phyloP scores from a whole-genome alignment of 1,140 invertebrate species.

The Sitodiplosis mosellana region DNA sequence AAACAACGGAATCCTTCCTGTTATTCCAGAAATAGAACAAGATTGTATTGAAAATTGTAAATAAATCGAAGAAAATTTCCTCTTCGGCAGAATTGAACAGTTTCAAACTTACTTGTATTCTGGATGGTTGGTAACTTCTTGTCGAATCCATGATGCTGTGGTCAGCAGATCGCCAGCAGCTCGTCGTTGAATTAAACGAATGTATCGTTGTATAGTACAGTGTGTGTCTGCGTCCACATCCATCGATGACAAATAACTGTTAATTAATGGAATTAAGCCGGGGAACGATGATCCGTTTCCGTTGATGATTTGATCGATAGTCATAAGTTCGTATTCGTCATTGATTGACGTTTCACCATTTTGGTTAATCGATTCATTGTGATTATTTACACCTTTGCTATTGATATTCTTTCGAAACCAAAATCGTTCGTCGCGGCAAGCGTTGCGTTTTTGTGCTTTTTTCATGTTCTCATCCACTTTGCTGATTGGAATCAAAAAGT shows the following conservation, averaged over 20 bases:
- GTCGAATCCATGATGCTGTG: slow-evolving; percentile 79
- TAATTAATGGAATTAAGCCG: slow-evolving; percentile 84
- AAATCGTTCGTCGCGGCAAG: slow-evolving; percentile 64
- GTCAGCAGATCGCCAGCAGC: slow-evolving; percentile 75
- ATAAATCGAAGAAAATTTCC: not conserved
- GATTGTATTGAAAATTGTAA: slow-evolving; percentile 1
- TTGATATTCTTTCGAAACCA: slow-evolving; percentile 78
- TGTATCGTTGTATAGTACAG: slow-evolving; percentile 92
- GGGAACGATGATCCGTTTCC: slow-evolving; percentile 85
- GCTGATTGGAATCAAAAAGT: slow-evolving; percentile 94
- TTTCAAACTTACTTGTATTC: slow-evolving; percentile 54
- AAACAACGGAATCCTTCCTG: slow-evolving; percentile 76
- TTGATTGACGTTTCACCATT: slow-evolving; percentile 21
- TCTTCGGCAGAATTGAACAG: not conserved
- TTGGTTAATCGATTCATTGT: not conserved
- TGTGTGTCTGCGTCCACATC: slow-evolving; percentile 93
- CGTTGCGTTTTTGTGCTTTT: slow-evolving; percentile 78
- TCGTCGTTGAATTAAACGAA: slow-evolving; percentile 79
- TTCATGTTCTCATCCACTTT: slow-evolving; percentile 91
- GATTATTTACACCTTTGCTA: slow-evolving; percentile 11
- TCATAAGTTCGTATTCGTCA: slow-evolving; percentile 52
- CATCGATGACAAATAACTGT: slow-evolving; percentile 81
- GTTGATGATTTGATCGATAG: slow-evolving; percentile 93
- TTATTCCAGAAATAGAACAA: slow-evolving; percentile 10
- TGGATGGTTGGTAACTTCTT: slow-evolving; percentile 76